A percentile compares a stretch with the other conserved stretches of the same genome.
These are phyloP conservation scores for Gymnogyps californianus DNA, from an alignment of 2,113 vertebrate species.

Conservation along the genomic window DNA sequence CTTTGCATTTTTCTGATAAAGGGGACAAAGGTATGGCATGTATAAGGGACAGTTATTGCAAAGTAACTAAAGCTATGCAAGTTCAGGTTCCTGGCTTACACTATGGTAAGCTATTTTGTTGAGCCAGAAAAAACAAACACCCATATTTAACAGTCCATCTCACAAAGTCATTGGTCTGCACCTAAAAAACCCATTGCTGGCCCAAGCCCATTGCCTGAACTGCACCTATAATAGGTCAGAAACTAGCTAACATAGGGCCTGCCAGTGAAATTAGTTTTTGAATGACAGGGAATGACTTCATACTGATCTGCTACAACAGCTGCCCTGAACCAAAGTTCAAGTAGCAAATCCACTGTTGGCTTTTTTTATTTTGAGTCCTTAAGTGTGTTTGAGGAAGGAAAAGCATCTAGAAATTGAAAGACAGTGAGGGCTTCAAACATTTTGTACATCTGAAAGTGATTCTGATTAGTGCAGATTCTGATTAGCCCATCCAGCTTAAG, in stretches of 20 bases:
- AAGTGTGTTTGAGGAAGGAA: background rate
- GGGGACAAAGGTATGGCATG: background rate
- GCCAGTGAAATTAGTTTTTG: background rate
- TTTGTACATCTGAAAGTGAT: background rate
- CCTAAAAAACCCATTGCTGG: background rate
- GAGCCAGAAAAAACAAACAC: background rate
- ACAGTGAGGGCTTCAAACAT: background rate
- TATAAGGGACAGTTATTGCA: background rate
- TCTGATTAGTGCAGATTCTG: background rate
- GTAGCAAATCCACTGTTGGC: background rate
- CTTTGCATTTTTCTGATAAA: background rate
- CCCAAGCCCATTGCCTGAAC: background rate
- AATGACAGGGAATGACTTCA: background rate
- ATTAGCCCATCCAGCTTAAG: background rate
- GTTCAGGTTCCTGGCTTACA: background rate
- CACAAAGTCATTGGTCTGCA: background rate
- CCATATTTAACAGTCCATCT: background rate
- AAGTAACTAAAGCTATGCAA: background rate
- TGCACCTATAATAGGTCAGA: background rate
- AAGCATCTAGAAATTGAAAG: background rate
- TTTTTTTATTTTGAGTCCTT: background rate
- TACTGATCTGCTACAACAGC: background rate
- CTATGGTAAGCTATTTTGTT: background rate
- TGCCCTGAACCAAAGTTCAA: background rate
- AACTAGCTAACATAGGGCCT: background rate